A percentile compares a stretch with the other conserved stretches of the same genome.
Evolutionary conservation across 2,888 invertebrate species (phyloP).

Genomic region (Synergus itoensis): DNA sequence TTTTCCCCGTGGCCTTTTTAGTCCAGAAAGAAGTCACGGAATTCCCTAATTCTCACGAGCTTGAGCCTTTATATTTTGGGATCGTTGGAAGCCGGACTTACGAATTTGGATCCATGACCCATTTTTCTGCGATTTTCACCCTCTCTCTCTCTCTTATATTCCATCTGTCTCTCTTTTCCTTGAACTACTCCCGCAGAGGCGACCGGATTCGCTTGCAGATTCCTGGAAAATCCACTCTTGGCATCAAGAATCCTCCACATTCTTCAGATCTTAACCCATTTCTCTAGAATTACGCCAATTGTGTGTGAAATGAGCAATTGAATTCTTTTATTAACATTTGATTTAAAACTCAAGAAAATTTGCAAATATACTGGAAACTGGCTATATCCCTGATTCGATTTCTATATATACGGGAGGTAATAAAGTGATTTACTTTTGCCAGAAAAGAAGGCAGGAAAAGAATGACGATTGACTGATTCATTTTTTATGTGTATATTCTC

Average conservation of each 20-base stretch:
- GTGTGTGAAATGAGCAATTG: slow-evolving; percentile 17
- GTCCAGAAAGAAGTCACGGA: slow-evolving; percentile 14
- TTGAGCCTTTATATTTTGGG: slow-evolving; percentile 36
- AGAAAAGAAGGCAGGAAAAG: too few relatives aligned
- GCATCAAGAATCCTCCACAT: slow-evolving; percentile 35
- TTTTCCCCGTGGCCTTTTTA: slow-evolving; percentile 9
- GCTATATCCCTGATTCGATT: too few relatives aligned
- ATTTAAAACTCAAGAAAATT: too few relatives aligned
- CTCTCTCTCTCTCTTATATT: slow-evolving; percentile 36
- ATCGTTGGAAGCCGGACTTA: slow-evolving; percentile 58
- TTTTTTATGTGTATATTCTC: background rate
- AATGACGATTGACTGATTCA: too few relatives aligned
- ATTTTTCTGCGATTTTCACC: slow-evolving; percentile 55
- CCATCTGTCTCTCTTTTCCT: slow-evolving; percentile 32
- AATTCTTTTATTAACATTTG: background rate
- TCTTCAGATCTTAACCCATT: slow-evolving; percentile 29
- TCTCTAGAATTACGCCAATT: slow-evolving; percentile 34
- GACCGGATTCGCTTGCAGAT: slow-evolving; percentile 35
- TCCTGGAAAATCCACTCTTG: slow-evolving; percentile 30
- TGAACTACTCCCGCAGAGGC: slow-evolving; percentile 42
- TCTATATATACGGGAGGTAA: too few relatives aligned
- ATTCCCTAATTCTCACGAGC: slow-evolving; percentile 40
- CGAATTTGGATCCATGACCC: slow-evolving; percentile 59
- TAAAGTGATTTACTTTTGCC: too few relatives aligned
- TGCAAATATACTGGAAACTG: too few relatives aligned